Base-by-base conservation (phyloP, 2,888 invertebrate genomes). In the Cephus spinipes region DNA sequence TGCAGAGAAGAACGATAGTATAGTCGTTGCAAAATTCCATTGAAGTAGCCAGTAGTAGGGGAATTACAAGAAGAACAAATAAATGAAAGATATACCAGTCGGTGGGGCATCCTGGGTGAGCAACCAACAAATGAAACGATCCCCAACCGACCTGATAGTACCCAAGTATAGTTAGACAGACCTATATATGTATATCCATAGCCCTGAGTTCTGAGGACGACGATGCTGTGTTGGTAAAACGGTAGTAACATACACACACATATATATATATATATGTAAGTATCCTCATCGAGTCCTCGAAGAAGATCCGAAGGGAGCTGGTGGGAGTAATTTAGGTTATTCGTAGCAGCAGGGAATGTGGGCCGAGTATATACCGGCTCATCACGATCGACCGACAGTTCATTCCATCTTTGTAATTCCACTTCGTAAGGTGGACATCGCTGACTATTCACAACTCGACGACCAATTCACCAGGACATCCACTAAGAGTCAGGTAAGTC, bases 281-380 rank as follows among this genome's bases (percentile, higher is more conserved):
- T 15, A 40, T 55, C 23, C 55, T 55, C 55, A 15, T 23, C 71
- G 12, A 33, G 31, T 71, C 71, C 71, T 71, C 32, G 33, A 33
- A 71, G 71, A 71, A 15, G 55, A 55, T 55, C 55, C 9, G 55
- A 55, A 55, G 55, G 9, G 55, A 55, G 55, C 69, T 83, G 83
- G 91, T 88, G 91, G 91, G 91, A 88, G 90, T 85, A 88, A 91
- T 91, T 90, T 91, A 89, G 91, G 91, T 91, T 91, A 91, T 90
- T 89, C 88, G 90, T 89, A 88, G 89, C 91, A 89, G 73, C 85
- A 88, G 90, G 87, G 90, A 90, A 90, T 90, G 90, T 90, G 89
- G 90, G 90, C 89, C 89, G 90, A 89, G 86, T 90, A 90, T 90
- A 90, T 90, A 90, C 90, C 86, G 87, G 89, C 89, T 87, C 89